Evolutionary conservation across 2,113 vertebrate genomes (phyloP).

Genomic region (Syngnathus typhle): DNA sequence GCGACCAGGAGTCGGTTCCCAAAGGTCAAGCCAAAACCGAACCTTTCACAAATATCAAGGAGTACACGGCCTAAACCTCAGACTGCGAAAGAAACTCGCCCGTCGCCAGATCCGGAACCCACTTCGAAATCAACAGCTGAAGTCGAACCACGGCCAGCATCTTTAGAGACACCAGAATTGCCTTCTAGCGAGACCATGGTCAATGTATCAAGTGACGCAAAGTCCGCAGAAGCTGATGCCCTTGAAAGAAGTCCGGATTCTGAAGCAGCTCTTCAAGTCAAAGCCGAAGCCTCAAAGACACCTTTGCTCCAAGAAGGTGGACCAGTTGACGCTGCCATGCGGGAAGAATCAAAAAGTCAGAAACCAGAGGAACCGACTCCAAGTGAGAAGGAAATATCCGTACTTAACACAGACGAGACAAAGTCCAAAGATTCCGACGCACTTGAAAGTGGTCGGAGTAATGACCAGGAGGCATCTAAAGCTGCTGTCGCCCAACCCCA

Average conservation of each 20-base stretch:
- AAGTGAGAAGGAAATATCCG: neutral
- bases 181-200: neutral
- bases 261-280: neutral
- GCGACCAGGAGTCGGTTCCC: conserved; percentile 14
- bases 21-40: conserved; percentile 42
- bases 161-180: neutral
- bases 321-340: neutral
- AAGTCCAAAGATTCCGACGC: neutral
- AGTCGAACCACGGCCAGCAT: conserved; percentile 1
- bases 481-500: neutral
- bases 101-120: neutral
- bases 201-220: conserved; percentile 14
- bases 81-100: neutral
- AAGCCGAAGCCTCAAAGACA: neutral
- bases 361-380: conserved; percentile 8
- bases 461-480: neutral
- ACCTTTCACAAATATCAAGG: conserved; percentile 23
- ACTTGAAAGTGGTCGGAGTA: neutral
- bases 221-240: neutral
- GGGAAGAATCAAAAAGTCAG: neutral
- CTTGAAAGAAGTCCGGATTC: neutral
- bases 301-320: neutral
- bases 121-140: neutral
- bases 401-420: neutral
- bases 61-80: conserved; percentile 12